Percentiles rank a stretch among this genome's conserved stretches.
These are phyloP conservation scores for Agrotis exclamationis DNA, from an alignment of 2,888 invertebrate genomes.

Conservation along the genomic window DNA sequence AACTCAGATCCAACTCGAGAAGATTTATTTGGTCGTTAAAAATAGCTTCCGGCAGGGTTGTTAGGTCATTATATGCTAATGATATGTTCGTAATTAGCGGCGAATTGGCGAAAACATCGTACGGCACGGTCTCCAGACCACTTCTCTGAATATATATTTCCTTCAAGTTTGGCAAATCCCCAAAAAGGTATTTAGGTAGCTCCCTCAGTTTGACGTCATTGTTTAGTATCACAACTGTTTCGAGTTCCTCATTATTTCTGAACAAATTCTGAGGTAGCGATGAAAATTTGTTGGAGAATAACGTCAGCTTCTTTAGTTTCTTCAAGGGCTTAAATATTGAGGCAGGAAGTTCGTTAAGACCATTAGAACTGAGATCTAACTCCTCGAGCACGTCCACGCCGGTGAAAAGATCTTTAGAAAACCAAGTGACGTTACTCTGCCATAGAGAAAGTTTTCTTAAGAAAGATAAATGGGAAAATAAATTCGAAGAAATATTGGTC, in stretches of 20 bases:
- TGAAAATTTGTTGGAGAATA: constrained; percentile 93
- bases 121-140: constrained; percentile 91
- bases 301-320: constrained; percentile 92
- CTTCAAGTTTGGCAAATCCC: constrained; percentile 90
- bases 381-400: constrained; percentile 92
- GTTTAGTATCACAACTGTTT: constrained; percentile 89
- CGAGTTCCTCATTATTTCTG: constrained; percentile 88
- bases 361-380: constrained; percentile 93
- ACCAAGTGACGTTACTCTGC: constrained; percentile 93
- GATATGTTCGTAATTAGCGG: constrained; percentile 91
- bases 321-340: constrained; percentile 92
- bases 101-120: constrained; percentile 92
- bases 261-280: constrained; percentile 92
- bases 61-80: constrained; percentile 91
- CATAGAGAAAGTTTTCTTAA: constrained; percentile 93
- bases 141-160: constrained; percentile 91
- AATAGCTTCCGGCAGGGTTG: constrained; percentile 90
- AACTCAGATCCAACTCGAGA: constrained; percentile 92
- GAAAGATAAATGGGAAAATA: constrained; percentile 92
- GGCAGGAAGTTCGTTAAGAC: constrained; percentile 91
- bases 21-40: constrained; percentile 93
- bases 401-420: constrained; percentile 92
- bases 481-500: constrained; percentile 90
- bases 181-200: constrained; percentile 91
- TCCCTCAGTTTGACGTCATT: constrained; percentile 91